These are phyloP conservation scores for Hipparchia semele DNA, from an alignment of 2,888 invertebrate genomes.

Conservation along the genomic window DNA sequence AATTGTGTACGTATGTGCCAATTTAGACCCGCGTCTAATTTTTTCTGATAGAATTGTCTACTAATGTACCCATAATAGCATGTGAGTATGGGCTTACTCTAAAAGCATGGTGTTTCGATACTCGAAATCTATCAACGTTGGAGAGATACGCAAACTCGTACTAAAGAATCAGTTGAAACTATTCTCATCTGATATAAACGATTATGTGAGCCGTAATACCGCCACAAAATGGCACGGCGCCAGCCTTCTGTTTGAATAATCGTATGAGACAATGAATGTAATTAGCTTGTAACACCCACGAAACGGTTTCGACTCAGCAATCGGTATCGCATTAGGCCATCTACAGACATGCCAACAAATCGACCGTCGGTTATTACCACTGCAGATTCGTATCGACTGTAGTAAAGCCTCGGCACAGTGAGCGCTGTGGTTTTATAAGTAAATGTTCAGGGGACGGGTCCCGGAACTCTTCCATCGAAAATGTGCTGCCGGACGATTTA, in stretches of 20 bases:
- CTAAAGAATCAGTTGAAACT: not conserved
- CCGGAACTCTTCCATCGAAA: too few relatives aligned
- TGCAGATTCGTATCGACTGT: not conserved
- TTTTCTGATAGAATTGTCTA: too few relatives aligned
- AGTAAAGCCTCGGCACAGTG: too few relatives aligned
- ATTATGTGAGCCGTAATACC: slow-evolving; percentile 26
- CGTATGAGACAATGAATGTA: slow-evolving; percentile 34
- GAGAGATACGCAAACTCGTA: not conserved
- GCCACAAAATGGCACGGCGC: slow-evolving; percentile 34
- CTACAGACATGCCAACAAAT: not conserved
- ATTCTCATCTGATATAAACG: slow-evolving; percentile 10
- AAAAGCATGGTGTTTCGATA: too few relatives aligned
- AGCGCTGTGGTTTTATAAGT: not conserved
- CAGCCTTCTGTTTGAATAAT: slow-evolving; percentile 39
- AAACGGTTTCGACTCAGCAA: slow-evolving; percentile 15
- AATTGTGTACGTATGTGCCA: too few relatives aligned
- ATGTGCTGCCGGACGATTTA: too few relatives aligned
- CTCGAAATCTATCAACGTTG: too few relatives aligned
- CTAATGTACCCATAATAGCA: too few relatives aligned
- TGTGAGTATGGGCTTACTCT: too few relatives aligned
- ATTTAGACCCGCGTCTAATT: too few relatives aligned
- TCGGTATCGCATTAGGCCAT: slow-evolving; percentile 16
- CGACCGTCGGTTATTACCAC: not conserved
- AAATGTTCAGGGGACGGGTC: not conserved
- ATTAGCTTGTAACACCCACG: slow-evolving; percentile 27